phyloP scores from a whole-genome alignment of 2,113 vertebrate genomes.

The Herpetotheres cachinnans region DNA sequence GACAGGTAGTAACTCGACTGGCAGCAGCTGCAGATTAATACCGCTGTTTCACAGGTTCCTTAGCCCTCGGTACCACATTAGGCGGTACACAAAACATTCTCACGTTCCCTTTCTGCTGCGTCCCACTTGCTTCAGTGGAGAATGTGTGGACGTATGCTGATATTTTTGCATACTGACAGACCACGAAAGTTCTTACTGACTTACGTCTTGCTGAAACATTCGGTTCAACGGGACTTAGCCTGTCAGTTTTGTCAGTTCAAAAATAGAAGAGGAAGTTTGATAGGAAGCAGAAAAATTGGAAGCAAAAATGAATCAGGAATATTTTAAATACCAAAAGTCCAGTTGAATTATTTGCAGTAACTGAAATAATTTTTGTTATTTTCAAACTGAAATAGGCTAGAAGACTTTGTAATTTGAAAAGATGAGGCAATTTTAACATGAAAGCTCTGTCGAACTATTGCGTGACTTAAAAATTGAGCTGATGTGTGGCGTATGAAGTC shows the following conservation, averaged over 20 bases:
- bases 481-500: neutral
- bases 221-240: neutral
- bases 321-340: neutral
- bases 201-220: neutral
- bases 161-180: neutral
- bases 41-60: neutral
- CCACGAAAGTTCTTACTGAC: neutral
- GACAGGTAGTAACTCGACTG: neutral
- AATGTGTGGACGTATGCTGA: neutral
- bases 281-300: neutral
- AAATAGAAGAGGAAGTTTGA: neutral
- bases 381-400: neutral
- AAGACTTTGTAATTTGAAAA: neutral
- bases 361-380: neutral
- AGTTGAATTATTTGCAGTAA: neutral
- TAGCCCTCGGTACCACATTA: neutral
- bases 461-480: neutral
- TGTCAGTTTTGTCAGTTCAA: neutral
- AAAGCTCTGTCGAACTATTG: neutral
- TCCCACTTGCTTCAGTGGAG: neutral
- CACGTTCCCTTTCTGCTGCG: neutral
- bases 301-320: neutral
- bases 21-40: neutral
- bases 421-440: neutral
- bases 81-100: neutral